Percentiles rank a stretch among this genome's conserved stretches.
Conservation (phyloP, 1,140 invertebrate genomes). For the Drosophila miranda region DNA sequence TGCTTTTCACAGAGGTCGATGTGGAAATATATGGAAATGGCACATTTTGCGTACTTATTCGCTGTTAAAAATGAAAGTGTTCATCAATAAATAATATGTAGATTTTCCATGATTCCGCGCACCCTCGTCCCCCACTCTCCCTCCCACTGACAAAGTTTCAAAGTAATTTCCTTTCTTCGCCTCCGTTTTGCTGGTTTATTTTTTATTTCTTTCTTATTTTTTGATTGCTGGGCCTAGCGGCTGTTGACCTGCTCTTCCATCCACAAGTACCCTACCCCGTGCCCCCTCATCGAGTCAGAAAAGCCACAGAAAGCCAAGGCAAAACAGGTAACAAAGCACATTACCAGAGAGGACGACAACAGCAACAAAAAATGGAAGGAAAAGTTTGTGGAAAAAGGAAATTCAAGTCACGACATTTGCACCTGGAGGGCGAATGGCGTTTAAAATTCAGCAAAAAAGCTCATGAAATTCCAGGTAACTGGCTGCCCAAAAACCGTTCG, state of each 20-base stretch:
- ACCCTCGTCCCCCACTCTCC: too few relatives aligned
- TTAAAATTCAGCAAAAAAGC: too few relatives aligned
- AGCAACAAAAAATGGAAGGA: constrained; percentile 16
- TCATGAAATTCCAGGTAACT: too few relatives aligned
- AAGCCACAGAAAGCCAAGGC: constrained; percentile 13
- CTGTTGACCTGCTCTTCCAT: constrained; percentile 33
- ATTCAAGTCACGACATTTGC: constrained; percentile 70
- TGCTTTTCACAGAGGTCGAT: constrained; percentile 2
- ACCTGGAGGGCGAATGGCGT: constrained; percentile 50
- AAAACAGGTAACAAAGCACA: not conserved
- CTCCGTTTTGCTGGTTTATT: not conserved
- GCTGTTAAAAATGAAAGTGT: constrained; percentile 7
- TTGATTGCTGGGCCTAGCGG: constrained; percentile 31
- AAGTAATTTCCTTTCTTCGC: constrained; percentile 22
- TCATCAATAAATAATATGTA: constrained; percentile 42
- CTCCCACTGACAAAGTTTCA: not conserved
- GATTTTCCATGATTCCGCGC: constrained; percentile 2
- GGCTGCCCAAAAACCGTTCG: too few relatives aligned
- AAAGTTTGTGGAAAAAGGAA: constrained; percentile 36
- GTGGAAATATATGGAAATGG: too few relatives aligned
- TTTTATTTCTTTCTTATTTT: constrained; percentile 11
- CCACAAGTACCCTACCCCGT: not conserved
- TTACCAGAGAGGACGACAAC: too few relatives aligned
- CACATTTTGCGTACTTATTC: too few relatives aligned
- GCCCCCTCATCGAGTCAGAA: constrained; percentile 2